Conservation (phyloP, 2,113 vertebrate species). For the Mungos mungo region DNA sequence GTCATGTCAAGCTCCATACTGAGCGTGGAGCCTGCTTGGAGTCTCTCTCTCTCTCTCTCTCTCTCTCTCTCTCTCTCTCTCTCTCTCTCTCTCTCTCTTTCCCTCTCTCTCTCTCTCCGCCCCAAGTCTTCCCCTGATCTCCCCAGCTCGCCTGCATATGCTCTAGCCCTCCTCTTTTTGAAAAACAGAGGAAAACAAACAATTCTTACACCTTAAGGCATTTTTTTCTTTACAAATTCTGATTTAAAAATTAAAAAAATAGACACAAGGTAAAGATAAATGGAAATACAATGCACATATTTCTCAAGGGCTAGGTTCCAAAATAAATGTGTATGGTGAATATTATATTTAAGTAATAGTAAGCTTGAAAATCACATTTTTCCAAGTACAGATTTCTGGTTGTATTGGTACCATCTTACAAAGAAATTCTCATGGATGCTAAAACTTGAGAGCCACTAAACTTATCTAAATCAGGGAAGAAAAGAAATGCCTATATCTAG, state of each 20-base stretch:
- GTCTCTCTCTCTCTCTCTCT: too few species aligned
- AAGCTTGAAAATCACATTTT: slow-evolving; percentile 19
- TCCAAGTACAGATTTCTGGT: neutral
- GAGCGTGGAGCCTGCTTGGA: too few species aligned
- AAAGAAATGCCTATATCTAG: neutral
- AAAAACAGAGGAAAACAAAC: too few species aligned
- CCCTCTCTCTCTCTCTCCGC: too few species aligned
- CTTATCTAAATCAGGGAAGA: neutral
- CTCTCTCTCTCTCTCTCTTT: too few species aligned
- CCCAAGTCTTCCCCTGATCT: too few species aligned
- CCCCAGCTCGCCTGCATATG: too few species aligned
- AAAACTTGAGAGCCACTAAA: neutral
- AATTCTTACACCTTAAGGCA: neutral
- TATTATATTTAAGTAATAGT: neutral
- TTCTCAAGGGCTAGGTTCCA: neutral
- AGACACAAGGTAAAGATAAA: neutral
- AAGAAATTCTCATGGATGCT: neutral
- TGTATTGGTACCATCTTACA: neutral
- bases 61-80: too few species aligned
- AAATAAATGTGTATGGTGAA: neutral
- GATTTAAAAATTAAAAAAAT: neutral
- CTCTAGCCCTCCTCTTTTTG: too few species aligned
- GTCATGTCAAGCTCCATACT: too few species aligned
- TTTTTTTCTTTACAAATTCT: neutral
- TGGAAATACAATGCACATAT: neutral